Percentiles rank a stretch among this genome's conserved stretches.
Conservation (phyloP, 2,888 invertebrate species). For the Cosmia pyralina region DNA sequence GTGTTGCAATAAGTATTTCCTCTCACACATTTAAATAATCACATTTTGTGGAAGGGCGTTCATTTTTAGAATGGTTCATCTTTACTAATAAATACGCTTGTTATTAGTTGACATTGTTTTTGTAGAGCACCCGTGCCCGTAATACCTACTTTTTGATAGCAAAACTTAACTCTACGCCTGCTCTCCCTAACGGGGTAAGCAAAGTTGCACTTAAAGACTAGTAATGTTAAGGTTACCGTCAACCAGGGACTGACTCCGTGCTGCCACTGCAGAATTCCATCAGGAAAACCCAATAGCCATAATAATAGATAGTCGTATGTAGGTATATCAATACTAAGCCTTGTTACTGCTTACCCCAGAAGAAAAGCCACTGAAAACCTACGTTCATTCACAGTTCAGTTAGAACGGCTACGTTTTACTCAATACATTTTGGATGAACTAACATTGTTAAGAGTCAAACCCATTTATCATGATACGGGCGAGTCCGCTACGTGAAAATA, state of each 20-base stretch:
- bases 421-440: slow-evolving; percentile 65
- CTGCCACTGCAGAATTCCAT: neutral
- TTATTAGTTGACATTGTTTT: neutral
- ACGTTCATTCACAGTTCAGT: slow-evolving; percentile 51
- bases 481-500: slow-evolving; percentile 62
- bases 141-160: too few relatives aligned
- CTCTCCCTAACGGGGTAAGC: neutral
- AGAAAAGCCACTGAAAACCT: neutral
- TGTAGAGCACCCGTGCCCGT: neutral
- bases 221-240: too few relatives aligned
- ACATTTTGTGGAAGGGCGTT: too few relatives aligned
- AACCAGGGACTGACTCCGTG: too few relatives aligned
- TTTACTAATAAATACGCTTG: neutral
- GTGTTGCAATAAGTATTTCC: too few relatives aligned
- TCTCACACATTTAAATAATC: too few relatives aligned
- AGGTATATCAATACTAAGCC: neutral
- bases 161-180: too few relatives aligned
- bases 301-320: too few relatives aligned
- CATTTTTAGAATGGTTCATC: too few relatives aligned
- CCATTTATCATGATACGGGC: slow-evolving; percentile 67
- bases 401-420: slow-evolving; percentile 50
- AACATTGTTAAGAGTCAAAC: slow-evolving; percentile 67
- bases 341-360: neutral
- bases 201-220: too few relatives aligned
- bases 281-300: neutral